These are phyloP conservation scores for Neotoxoptera formosana DNA, from an alignment of 1,140 invertebrate genomes.

Conservation along the genomic window DNA sequence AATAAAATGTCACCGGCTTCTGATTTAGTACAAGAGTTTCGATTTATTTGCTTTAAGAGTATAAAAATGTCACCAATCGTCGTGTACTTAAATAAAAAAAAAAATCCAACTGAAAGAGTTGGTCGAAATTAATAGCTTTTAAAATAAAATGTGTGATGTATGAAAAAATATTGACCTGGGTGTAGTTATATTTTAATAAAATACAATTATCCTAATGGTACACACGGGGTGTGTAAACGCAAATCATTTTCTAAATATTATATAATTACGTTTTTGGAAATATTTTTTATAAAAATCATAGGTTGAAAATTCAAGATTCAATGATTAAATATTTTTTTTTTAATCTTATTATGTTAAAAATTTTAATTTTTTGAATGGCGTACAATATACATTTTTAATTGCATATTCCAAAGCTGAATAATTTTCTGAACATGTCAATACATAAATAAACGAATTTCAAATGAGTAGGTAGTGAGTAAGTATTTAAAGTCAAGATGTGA, in stretches of 20 bases:
- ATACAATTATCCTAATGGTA: neutral
- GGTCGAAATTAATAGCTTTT: neutral
- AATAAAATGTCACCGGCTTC: neutral
- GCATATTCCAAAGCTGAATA: neutral
- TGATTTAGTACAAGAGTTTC: slow-evolving; percentile 1
- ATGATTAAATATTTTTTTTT: too few relatives aligned
- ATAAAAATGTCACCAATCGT: neutral
- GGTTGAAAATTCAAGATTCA: too few relatives aligned
- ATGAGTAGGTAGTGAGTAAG: neutral
- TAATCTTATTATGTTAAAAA: neutral
- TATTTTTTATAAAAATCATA: too few relatives aligned
- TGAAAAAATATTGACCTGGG: neutral
- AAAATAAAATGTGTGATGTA: neutral
- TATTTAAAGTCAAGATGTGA: neutral
- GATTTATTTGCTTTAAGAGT: slow-evolving; percentile 10
- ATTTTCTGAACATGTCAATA: neutral
- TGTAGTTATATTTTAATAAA: neutral
- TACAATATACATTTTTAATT: neutral
- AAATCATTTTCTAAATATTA: neutral
- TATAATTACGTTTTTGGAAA: neutral
- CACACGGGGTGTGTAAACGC: rapidly evolving
- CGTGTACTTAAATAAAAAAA: neutral
- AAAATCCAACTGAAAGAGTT: neutral
- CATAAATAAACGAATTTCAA: neutral
- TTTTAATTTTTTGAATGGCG: neutral